A percentile compares a stretch with the other conserved stretches of the same genome.
Evolutionary conservation across 2,797 vertebrate species (phyloP).

Genomic region (Manis crassicaudata): DNA sequence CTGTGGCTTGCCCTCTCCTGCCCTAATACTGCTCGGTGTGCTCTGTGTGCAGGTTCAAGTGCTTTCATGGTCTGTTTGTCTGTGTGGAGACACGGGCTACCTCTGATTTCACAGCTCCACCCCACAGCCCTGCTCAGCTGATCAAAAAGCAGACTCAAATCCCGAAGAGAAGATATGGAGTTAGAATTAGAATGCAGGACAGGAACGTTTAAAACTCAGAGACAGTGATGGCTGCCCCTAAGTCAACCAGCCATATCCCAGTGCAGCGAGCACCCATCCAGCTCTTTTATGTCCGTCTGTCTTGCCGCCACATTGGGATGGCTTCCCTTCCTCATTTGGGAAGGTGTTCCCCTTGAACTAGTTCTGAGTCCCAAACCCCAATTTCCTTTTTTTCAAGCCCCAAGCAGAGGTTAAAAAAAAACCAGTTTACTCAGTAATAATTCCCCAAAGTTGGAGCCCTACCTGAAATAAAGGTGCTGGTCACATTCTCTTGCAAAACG

Average conservation of each 20-base stretch:
- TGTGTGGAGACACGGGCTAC: background rate
- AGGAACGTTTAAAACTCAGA: background rate
- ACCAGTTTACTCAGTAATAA: background rate
- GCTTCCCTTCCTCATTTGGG: background rate
- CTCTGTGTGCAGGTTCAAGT: background rate
- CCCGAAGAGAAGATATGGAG: background rate
- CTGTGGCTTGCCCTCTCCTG: background rate
- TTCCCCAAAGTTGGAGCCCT: background rate
- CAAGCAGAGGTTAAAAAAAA: background rate
- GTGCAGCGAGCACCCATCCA: too few relatives aligned
- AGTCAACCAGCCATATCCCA: background rate
- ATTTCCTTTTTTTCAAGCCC: background rate
- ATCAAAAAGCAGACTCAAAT: background rate
- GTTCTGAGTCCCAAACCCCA: background rate
- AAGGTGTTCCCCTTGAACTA: background rate
- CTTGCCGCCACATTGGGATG: background rate
- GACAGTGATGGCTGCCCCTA: too few relatives aligned
- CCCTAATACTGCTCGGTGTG: background rate
- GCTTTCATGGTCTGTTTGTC: background rate
- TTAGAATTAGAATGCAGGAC: background rate
- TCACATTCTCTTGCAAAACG: background rate
- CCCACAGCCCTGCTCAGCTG: background rate
- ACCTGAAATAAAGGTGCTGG: background rate
- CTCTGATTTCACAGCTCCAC: background rate
- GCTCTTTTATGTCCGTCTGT: background rate